Base-by-base conservation (phyloP, 2,888 invertebrate species). In the Operophtera brumata region DNA sequence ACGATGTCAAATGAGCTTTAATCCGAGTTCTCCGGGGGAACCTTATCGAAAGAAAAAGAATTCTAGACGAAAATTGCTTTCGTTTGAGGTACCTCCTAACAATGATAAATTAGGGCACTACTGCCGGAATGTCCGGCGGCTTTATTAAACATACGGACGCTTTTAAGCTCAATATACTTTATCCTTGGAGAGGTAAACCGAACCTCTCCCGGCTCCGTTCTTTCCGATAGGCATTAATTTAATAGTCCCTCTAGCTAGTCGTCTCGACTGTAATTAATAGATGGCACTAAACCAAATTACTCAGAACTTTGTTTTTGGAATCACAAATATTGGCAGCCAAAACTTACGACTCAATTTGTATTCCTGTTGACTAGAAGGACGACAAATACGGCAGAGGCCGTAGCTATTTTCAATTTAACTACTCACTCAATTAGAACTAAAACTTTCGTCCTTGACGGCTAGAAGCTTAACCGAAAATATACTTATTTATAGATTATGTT, bases 51-150 rank as follows among this genome's bases (percentile, higher is more conserved):
- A 77, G 78, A 71, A 77, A 77, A 81, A 78, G 73, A 62, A 69
- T 71, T 69, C 77, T 75, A 76, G 75, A 73, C 71, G 78, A 75
- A 82, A 84, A 87, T 86, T 82, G 80, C 84, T 82, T 82, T 81
- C 80, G 76, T 80, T 84, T 80, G 77, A 81, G 76, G 75, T 77
- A 70, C 73, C 70, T 72, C 77, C 73, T 80, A 82, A 82, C 82
- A 84, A 82, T 84, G 84, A 86, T 83, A 86, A 89, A 86, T 86
- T 84, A 84, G 83, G 75, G 71, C 63, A 71, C 75, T 74, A 68
- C 75, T 77, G 79, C 77, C 75, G 68, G 69, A 79, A 79, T 76
- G 80, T 80, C 80, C 80, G 73, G 68, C 67, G 70, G 73, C 77
- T 84, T 84, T 86, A 85, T 85, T 82, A 82, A 82, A 80, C 79